A percentile compares a stretch with the other conserved stretches of the same genome.
Conservation (phyloP, 2,113 vertebrate species). For the Gobius niger region DNA sequence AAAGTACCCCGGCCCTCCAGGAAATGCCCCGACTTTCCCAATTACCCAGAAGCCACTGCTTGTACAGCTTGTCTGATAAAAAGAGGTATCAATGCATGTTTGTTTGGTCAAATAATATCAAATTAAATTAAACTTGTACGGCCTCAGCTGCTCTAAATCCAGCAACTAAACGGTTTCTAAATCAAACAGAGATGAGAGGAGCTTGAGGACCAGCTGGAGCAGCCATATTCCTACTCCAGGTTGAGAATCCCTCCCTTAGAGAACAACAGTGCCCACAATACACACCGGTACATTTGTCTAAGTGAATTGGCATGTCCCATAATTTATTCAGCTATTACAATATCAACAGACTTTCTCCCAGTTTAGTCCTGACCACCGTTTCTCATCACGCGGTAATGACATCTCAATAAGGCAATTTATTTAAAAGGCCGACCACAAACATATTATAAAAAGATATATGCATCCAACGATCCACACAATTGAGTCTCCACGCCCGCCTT, state of each 20-base stretch:
- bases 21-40: too few relatives aligned
- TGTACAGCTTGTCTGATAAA: too few relatives aligned
- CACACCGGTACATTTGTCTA: background rate
- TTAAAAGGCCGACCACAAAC: conserved; percentile 13
- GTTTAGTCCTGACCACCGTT: background rate
- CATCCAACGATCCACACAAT: conserved; percentile 7
- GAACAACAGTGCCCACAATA: background rate
- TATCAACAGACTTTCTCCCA: background rate
- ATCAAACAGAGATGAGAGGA: too few relatives aligned
- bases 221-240: too few relatives aligned
- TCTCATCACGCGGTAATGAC: background rate
- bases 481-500: conserved; percentile 8
- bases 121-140: too few relatives aligned
- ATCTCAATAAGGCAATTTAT: conserved; percentile 8
- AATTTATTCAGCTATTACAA: background rate
- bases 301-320: background rate
- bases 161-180: too few relatives aligned
- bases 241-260: background rate
- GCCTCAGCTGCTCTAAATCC: too few relatives aligned
- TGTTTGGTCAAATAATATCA: too few relatives aligned
- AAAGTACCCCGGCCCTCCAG: too few relatives aligned
- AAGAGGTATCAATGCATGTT: too few relatives aligned
- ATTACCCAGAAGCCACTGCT: too few relatives aligned
- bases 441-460: conserved; percentile 3
- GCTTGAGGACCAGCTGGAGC: too few relatives aligned